Conservation (phyloP, 2,888 invertebrate species). For the Drosophila pseudotalamancana region DNA sequence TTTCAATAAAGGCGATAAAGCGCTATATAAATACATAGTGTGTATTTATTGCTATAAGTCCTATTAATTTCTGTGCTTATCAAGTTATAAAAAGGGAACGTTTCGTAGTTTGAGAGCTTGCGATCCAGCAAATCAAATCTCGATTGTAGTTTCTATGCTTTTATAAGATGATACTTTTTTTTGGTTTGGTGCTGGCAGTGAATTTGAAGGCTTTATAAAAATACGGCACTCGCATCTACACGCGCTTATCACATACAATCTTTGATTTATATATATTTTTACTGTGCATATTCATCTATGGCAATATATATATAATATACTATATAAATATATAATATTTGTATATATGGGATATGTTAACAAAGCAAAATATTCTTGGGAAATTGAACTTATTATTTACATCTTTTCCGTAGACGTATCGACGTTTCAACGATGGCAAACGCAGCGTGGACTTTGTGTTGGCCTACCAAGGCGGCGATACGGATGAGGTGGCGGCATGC, state of each 20-base stretch:
- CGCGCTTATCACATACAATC: conserved; percentile 30
- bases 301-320: conserved; percentile 1
- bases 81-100: too few species aligned
- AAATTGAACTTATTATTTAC: background rate
- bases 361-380: background rate
- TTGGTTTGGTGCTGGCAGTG: background rate
- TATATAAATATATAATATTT: background rate
- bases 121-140: too few species aligned
- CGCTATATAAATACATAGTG: too few species aligned
- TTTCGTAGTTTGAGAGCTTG: too few species aligned
- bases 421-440: conserved; percentile 85
- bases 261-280: conserved; percentile 5
- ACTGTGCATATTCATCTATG: too few species aligned
- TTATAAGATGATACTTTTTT: background rate
- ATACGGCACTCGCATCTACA: conserved; percentile 28
- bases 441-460: conserved; percentile 87
- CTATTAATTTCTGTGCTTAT: too few species aligned
- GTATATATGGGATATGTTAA: background rate
- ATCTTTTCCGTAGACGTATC: conserved; percentile 84
- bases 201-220: background rate
- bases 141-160: background rate
- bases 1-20: too few species aligned
- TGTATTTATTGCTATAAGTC: too few species aligned
- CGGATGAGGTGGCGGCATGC: conserved; percentile 24
- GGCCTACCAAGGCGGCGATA: conserved; percentile 86